Conservation (phyloP, 2,797 vertebrate genomes). For the Antrozous pallidus region DNA sequence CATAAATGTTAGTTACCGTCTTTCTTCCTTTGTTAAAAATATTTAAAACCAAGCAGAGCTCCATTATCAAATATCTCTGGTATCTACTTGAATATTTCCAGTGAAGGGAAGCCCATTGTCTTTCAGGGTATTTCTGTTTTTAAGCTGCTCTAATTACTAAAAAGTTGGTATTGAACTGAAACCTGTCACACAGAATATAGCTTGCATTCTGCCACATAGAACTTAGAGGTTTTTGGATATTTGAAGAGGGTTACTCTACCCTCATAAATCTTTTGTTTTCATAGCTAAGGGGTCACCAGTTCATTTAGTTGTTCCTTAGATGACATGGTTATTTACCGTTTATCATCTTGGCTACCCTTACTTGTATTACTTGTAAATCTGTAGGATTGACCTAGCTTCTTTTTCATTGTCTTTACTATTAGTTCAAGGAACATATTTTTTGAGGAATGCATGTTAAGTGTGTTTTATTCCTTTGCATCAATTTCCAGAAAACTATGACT, state of each 20-base stretch:
- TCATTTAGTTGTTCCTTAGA: not conserved
- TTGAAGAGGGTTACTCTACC: not conserved
- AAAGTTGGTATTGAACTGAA: not conserved
- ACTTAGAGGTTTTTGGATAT: not conserved
- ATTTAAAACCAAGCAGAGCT: not conserved
- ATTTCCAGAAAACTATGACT: not conserved
- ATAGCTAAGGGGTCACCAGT: not conserved
- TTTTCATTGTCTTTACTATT: not conserved
- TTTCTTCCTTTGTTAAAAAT: not conserved
- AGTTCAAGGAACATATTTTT: not conserved
- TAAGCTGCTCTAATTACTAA: not conserved
- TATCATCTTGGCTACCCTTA: not conserved
- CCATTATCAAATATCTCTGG: not conserved
- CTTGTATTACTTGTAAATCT: not conserved
- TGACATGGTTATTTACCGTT: not conserved
- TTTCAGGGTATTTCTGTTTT: not conserved
- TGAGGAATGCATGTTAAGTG: not conserved
- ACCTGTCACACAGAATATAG: not conserved
- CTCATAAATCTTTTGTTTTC: not conserved
- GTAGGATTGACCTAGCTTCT: not conserved
- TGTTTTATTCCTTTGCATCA: not conserved
- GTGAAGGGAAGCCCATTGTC: not conserved
- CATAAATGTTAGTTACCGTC: not conserved
- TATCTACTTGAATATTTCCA: not conserved
- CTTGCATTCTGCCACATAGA: not conserved